These are phyloP conservation scores for Anolis sagrei DNA, from an alignment of 2,113 vertebrate species.

Conservation along the genomic window DNA sequence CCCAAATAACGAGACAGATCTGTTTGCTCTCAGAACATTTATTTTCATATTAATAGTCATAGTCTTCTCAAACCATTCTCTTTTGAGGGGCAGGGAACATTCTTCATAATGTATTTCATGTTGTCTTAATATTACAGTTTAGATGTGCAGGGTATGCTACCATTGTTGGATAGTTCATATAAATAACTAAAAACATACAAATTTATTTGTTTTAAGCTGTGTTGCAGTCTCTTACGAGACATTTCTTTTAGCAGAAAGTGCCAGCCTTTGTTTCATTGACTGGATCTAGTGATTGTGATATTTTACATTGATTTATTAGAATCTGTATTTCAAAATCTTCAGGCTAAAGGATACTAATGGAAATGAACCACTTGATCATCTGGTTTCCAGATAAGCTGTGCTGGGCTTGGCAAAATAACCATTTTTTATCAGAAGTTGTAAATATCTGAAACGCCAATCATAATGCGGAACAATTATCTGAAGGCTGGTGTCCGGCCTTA, in stretches of 20 bases:
- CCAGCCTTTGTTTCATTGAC: conserved; percentile 16
- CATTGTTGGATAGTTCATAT: not conserved
- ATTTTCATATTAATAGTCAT: conserved; percentile 22
- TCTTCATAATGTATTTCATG: conserved; percentile 18
- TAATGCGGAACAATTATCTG: not conserved
- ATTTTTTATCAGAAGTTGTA: not conserved
- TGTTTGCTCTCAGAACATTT: conserved; percentile 28
- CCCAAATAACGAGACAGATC: conserved; percentile 35
- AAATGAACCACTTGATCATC: conserved; percentile 15
- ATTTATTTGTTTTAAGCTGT: not conserved
- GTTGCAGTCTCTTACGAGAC: conserved; percentile 22
- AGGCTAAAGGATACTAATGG: conserved; percentile 26
- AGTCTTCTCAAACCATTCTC: conserved; percentile 43
- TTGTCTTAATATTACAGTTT: not conserved
- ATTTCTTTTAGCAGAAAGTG: not conserved
- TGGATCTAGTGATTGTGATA: conserved; percentile 21
- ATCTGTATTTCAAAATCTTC: conserved; percentile 18
- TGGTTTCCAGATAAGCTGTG: conserved; percentile 48
- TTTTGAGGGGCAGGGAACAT: conserved; percentile 32
- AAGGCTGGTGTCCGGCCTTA: not conserved
- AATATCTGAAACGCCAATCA: not conserved
- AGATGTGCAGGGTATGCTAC: conserved; percentile 37
- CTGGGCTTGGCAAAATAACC: conserved; percentile 10
- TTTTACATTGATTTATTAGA: conserved; percentile 18
- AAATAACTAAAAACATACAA: too few relatives aligned